phyloP scores from a whole-genome alignment of 2,888 invertebrate species.

The Disparrhopalites patrizii region DNA sequence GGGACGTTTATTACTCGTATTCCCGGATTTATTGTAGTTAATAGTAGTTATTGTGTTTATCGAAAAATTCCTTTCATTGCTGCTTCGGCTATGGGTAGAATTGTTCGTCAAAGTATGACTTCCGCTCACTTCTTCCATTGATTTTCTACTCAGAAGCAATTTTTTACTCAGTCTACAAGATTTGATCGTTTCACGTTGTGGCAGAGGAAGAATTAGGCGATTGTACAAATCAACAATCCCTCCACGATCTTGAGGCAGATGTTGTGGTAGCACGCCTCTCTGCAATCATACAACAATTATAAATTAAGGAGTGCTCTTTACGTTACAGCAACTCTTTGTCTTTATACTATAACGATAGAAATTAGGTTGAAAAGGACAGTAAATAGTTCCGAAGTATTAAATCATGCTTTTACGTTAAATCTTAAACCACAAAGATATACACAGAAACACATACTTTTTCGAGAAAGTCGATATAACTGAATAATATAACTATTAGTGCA shows the following conservation, averaged over 20 bases:
- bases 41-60: too few species aligned
- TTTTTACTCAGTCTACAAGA: slow-evolving; percentile 6
- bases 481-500: too few species aligned
- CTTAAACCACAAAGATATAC: too few species aligned
- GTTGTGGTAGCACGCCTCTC: slow-evolving; percentile 14
- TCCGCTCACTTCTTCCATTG: background rate
- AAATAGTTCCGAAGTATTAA: background rate
- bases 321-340: background rate
- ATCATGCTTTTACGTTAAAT: background rate
- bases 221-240: slow-evolving; percentile 23
- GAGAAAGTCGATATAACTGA: too few species aligned
- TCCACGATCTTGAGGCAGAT: slow-evolving; percentile 14
- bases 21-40: too few species aligned
- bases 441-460: too few species aligned
- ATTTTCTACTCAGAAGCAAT: background rate
- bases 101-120: background rate
- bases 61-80: too few species aligned
- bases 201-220: slow-evolving; percentile 19
- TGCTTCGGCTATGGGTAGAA: background rate
- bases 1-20: too few species aligned
- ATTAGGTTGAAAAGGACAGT: background rate
- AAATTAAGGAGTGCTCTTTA: background rate
- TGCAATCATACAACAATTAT: background rate
- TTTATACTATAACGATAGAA: background rate
- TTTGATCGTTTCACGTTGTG: slow-evolving; percentile 4